Evolutionary conservation across 2,113 vertebrate genomes (phyloP), one percentile per base, ranked within the genome.

Genomic region (Carassius carassius): DNA sequence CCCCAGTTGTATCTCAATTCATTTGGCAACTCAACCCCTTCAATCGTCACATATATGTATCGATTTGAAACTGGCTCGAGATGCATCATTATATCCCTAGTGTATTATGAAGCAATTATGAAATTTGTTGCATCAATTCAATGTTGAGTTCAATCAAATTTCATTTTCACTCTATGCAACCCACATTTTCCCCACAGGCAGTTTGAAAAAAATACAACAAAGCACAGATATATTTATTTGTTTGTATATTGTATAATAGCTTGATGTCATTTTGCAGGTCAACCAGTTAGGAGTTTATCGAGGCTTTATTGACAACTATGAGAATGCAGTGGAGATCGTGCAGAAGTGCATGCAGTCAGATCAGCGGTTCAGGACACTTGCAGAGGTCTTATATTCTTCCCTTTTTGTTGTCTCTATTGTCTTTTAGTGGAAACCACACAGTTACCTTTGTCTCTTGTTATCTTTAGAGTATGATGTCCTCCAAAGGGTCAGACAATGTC

Each of bases 271-370:
- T 77, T 63, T 65, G 14, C 87, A 95, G 94, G 92, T 95, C 16
- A 95, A 91, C 87, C 93, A 95, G 83, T 86, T 95, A 10, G 87
- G 93, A 25, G 82, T 94, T 37, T 95, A 95, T 2, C 89, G 94
- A 0, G 94, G 93, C 54, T 95, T 94, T 82, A 94, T 95, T 21
- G 90, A 89, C 82, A 95, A 95, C 89, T 95, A 95, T 0, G 90
- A 92, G 73, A 89, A 90, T 4, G 94, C 94, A 0, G 85, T 94
- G 16, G 85, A 92, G 54, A 90, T 94, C 0, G 93, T 95, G 23
- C 89, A 87, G 54, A 92, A 91, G 77, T 92, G 94, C 88, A 92
- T 88, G 0, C 88, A 91, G 17, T 86, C 91, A 0, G 90, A 94
- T 67, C 85, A 87, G 44, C 92, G 92, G 74, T 95, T 95, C 84